Evolutionary conservation across 2,797 vertebrate genomes (phyloP).

Genomic region (Garrulus glandarius): DNA sequence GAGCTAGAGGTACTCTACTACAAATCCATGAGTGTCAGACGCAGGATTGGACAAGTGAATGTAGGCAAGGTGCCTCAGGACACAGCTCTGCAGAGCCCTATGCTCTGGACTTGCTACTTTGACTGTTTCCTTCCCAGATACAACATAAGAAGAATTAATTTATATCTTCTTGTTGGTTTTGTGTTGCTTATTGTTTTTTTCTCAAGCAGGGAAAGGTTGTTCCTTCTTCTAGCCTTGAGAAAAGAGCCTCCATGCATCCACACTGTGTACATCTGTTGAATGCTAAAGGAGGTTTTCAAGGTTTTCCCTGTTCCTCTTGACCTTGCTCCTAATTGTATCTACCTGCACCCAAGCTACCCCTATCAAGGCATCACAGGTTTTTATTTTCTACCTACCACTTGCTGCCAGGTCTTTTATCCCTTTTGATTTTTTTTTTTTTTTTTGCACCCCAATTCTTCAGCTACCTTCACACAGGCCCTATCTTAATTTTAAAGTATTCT

Average conservation of each 20-base stretch:
- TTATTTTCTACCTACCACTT: not conserved
- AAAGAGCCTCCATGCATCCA: not conserved
- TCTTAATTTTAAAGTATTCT: not conserved
- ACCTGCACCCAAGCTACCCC: not conserved
- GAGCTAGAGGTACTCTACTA: not conserved
- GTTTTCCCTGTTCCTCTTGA: not conserved
- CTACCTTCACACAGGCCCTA: not conserved
- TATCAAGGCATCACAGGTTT: not conserved
- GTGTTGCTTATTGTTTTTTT: not conserved
- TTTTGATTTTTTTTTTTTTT: not conserved
- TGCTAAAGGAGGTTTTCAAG: not conserved
- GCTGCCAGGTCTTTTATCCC: not conserved
- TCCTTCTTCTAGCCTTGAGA: not conserved
- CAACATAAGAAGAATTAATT: not conserved
- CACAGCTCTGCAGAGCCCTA: not conserved
- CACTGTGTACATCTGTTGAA: not conserved
- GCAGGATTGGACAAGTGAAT: not conserved
- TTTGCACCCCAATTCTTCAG: not conserved
- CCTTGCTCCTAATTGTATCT: not conserved
- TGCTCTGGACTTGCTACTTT: not conserved
- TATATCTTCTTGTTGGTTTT: not conserved
- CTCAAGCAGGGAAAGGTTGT: not conserved
- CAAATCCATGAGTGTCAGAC: not conserved
- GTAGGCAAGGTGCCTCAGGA: not conserved
- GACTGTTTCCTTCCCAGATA: not conserved